Conservation (phyloP, 2,888 invertebrate species). For the Horisme vitalbata region DNA sequence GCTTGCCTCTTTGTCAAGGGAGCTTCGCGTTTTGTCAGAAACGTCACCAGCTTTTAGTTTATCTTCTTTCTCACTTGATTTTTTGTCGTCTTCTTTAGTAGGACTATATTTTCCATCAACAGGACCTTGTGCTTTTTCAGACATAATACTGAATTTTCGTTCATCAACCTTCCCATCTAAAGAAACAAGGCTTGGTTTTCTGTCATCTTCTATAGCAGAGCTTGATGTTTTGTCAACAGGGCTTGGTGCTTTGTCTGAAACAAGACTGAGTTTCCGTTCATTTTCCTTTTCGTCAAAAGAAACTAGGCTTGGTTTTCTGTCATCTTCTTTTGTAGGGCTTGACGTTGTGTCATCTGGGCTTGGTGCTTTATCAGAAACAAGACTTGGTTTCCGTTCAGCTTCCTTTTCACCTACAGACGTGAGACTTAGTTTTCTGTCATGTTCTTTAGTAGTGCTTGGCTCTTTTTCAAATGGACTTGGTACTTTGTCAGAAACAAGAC, state of each 20-base stretch:
- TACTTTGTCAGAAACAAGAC: neutral
- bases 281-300: no score
- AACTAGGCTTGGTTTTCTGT: constrained; percentile 15
- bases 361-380: neutral
- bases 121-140: neutral
- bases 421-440: neutral
- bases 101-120: neutral
- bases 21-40: neutral
- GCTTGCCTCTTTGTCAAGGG: neutral
- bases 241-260: neutral
- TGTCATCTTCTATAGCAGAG: neutral
- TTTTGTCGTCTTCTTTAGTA: neutral
- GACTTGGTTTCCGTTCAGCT: neutral
- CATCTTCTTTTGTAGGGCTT: neutral
- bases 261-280: no score
- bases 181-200: neutral
- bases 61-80: no score
- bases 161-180: neutral
- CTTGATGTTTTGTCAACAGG: constrained; percentile 1
- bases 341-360: neutral
- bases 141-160: neutral
- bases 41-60: neutral
- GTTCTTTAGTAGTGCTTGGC: constrained; percentile 2
- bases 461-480: constrained; percentile 8
- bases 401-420: no score